Evolutionary conservation across 2,797 vertebrate genomes (phyloP).

Genomic region (Gadopsis marmoratus): DNA sequence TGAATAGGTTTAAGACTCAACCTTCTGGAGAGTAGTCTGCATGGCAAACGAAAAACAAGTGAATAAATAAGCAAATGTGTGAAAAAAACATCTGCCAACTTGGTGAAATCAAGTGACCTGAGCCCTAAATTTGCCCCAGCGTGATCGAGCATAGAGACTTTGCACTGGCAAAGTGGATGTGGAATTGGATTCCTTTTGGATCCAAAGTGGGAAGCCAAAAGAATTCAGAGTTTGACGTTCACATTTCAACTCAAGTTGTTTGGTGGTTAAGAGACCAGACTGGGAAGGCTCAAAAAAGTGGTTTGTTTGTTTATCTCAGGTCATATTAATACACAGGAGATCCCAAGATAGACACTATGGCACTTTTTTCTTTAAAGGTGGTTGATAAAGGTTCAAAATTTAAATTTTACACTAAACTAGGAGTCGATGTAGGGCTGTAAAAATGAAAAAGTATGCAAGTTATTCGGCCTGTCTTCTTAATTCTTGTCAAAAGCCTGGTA

Average conservation of each 20-base stretch:
- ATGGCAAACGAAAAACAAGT: background rate
- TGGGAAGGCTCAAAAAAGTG: background rate
- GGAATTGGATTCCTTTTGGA: background rate
- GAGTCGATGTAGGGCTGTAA: background rate
- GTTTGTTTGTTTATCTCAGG: constrained; percentile 1
- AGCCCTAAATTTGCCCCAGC: background rate
- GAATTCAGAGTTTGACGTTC: too few species aligned
- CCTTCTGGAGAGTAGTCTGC: constrained; percentile 14
- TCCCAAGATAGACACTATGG: background rate
- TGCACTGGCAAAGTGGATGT: background rate
- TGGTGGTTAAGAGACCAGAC: background rate
- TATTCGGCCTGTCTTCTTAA: background rate
- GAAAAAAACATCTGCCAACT: background rate
- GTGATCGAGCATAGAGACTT: background rate
- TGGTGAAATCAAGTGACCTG: background rate
- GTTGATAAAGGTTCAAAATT: background rate
- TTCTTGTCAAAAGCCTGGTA: constrained; percentile 10
- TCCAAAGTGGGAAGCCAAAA: background rate
- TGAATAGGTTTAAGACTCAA: constrained; percentile 27
- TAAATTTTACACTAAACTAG: background rate
- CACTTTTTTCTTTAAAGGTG: background rate
- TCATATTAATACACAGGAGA: background rate
- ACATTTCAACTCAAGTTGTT: constrained; percentile 5
- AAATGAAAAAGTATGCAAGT: background rate
- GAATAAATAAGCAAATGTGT: background rate